Base-by-base conservation (phyloP, 2,797 vertebrate species). In the Fistularia tabacaria region DNA sequence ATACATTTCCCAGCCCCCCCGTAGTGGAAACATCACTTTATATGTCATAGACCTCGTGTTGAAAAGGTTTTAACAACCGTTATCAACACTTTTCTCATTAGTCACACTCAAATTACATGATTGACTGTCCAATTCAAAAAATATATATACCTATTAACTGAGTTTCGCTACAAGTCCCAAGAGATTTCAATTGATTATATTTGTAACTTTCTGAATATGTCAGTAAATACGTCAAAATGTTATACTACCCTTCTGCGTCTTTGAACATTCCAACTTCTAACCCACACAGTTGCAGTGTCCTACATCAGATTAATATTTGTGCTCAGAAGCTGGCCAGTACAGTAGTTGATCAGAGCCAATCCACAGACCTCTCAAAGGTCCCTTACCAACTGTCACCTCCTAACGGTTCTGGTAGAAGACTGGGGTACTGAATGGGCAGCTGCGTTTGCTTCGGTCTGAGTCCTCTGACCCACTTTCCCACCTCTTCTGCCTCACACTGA, bases 381-480 rank as follows among this genome's bases (percentile, higher is more conserved):
- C 82, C 85, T 73, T 71, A 71, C 86, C 87, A 88, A 85, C 85
- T 89, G 88, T 80, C 82, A 75, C 68, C 67, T 66, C 49, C 76
- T 62, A 53, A 70, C 69, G 55, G 80, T 60, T 72, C 50, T 42
- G 71, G 69, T 83, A 79, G 76, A 86, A 52, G 69, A 72, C 71
- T 14, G 54, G 72, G 67, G 77, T 76, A 69, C 57, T 58, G 62
- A 81, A 74, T 68, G 85, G 86, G 82, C 89, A 91, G 83, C 84
- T 90, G 89, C 79, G 77, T 85, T 85, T 62, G 87, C 83, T 88
- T 86, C 87, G 88, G 89, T 92, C 88, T 62, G 84, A 81, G 88
- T 90, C 86, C 85, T 86, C 82, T 91, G 90, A 92, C 91, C 90
- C 86, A 91, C 73, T 91, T 92, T 86, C 64, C 71, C 81, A 84